phyloP scores from a whole-genome alignment of 2,888 invertebrate genomes.

The Apamea sordens region DNA sequence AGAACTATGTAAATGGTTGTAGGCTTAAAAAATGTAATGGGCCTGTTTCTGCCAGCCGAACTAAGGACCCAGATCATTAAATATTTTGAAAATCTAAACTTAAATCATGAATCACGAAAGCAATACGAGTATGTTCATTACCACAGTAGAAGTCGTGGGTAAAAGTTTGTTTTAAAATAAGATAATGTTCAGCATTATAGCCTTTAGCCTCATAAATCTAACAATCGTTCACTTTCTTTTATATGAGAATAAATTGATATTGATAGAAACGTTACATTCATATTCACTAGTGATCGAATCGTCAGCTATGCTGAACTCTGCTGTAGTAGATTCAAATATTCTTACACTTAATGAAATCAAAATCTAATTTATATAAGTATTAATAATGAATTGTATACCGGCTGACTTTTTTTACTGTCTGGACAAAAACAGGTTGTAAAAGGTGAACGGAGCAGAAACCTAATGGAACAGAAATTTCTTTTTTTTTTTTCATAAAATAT shows the following conservation, averaged over 20 bases:
- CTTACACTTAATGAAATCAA: not conserved
- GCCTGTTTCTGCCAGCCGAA: not conserved
- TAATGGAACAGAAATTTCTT: no score
- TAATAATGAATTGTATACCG: not conserved
- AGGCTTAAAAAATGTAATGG: not conserved
- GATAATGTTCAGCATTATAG: constrained; percentile 45
- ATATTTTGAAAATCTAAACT: constrained; percentile 17
- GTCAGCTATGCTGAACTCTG: constrained; percentile 1
- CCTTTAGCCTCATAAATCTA: constrained; percentile 54
- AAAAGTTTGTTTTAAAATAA: constrained; percentile 52
- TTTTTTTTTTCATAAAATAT: not conserved
- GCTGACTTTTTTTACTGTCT: no score
- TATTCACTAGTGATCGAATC: constrained; percentile 11
- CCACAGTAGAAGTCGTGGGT: constrained; percentile 33
- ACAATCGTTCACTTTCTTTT: constrained; percentile 60
- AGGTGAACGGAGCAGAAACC: not conserved
- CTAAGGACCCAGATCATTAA: not conserved
- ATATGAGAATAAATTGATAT: constrained; percentile 35
- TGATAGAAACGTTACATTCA: constrained; percentile 40
- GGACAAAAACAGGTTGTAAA: not conserved
- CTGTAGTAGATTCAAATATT: not conserved
- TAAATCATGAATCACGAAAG: constrained; percentile 29
- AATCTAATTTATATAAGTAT: not conserved
- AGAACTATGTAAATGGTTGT: not conserved
- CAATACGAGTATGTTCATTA: constrained; percentile 36